Evolutionary conservation across 2,888 invertebrate genomes (phyloP).

Genomic region (Acronicta psi): DNA sequence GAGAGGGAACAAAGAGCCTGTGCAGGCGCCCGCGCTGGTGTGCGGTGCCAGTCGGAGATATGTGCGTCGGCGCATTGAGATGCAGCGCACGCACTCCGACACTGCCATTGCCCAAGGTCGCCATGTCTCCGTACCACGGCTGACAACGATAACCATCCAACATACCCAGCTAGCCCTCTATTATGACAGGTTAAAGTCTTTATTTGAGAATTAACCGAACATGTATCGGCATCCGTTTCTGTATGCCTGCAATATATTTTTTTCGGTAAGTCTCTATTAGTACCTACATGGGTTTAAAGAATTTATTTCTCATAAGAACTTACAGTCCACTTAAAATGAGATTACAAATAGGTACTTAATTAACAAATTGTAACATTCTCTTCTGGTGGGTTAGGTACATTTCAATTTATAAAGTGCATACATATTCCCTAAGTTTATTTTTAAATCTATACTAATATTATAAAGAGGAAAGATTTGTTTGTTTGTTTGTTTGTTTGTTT

Average conservation of each 20-base stretch:
- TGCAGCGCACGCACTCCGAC: constrained; percentile 74
- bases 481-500: too few species aligned
- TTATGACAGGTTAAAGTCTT: constrained; percentile 6
- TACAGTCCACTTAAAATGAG: too few species aligned
- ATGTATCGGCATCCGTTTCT: not conserved
- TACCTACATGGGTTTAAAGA: too few species aligned
- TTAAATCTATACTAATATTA: too few species aligned
- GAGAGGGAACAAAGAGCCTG: constrained; percentile 69
- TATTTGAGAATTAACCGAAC: constrained; percentile 6
- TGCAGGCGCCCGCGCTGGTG: constrained; percentile 42
- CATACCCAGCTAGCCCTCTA: constrained; percentile 18
- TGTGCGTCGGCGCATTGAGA: constrained; percentile 67
- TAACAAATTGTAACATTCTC: too few species aligned
- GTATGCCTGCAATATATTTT: not conserved
- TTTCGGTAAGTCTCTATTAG: too few species aligned
- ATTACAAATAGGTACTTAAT: too few species aligned
- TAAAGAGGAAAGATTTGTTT: too few species aligned
- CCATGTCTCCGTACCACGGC: constrained; percentile 58
- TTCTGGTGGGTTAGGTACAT: too few species aligned
- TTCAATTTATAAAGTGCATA: too few species aligned
- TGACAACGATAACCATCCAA: constrained; percentile 22
- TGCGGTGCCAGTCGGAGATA: constrained; percentile 63
- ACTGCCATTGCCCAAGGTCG: constrained; percentile 75
- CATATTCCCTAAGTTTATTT: too few species aligned
- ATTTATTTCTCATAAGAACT: too few species aligned